Evolutionary conservation across 2,888 invertebrate genomes (phyloP).

Genomic region (Eubasilissa splendida): DNA sequence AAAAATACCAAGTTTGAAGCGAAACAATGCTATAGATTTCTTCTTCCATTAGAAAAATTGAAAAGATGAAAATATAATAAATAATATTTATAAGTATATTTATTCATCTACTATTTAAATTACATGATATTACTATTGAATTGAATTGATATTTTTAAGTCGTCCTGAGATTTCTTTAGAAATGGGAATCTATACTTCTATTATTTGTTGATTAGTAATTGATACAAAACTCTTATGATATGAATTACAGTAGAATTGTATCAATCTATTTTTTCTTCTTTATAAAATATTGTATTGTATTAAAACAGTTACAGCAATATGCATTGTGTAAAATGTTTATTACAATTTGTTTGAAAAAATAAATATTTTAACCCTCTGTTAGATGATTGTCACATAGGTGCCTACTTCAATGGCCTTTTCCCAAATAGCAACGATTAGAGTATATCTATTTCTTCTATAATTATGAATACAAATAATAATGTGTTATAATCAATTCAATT

Average conservation of each 20-base stretch:
- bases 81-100: background rate
- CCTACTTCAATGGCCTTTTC: constrained; percentile 32
- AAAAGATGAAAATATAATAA: constrained; percentile 2
- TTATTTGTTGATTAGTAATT: background rate
- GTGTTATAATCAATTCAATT: too few relatives aligned
- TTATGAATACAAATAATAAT: too few relatives aligned
- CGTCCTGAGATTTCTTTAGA: constrained; percentile 7
- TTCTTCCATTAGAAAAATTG: constrained; percentile 38
- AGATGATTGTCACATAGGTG: constrained; percentile 20
- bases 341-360: background rate
- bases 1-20: constrained; percentile 23
- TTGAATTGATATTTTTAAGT: constrained; percentile 26
- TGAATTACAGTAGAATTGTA: too few relatives aligned
- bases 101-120: background rate
- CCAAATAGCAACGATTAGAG: constrained; percentile 30
- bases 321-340: too few relatives aligned
- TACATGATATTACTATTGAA: constrained; percentile 5
- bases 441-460: too few relatives aligned
- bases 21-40: constrained; percentile 22
- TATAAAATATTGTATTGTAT: too few relatives aligned
- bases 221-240: constrained; percentile 8
- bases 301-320: too few relatives aligned
- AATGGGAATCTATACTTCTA: background rate
- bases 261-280: too few relatives aligned
- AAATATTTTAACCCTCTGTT: background rate